These are phyloP conservation scores for Philotrypesis tridentata DNA, from an alignment of 1,140 invertebrate species.

Conservation along the genomic window DNA sequence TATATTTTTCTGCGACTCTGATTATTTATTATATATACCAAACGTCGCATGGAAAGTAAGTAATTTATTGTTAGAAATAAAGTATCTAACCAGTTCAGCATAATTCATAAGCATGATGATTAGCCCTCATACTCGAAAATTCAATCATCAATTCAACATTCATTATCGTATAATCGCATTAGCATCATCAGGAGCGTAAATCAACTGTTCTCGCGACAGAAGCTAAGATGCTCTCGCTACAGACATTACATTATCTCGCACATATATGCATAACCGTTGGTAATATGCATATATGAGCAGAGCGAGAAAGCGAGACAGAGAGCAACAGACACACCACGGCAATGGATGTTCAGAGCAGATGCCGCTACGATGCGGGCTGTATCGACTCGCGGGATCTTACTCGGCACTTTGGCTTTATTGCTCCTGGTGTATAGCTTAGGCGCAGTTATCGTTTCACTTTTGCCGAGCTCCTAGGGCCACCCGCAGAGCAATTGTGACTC, in stretches of 20 bases:
- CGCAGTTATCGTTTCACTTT: conserved; percentile 8
- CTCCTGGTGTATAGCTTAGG: conserved; percentile 30
- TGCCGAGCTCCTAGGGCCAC: not conserved
- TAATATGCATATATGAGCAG: conserved; percentile 7
- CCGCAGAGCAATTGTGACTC: conserved; percentile 6
- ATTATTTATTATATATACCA: too few species aligned
- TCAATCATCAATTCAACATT: conserved; percentile 32
- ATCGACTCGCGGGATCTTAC: conserved; percentile 56
- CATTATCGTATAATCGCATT: not conserved
- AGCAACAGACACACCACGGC: not conserved
- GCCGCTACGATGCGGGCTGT: conserved; percentile 57
- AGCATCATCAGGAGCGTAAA: conserved; percentile 5
- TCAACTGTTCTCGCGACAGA: not conserved
- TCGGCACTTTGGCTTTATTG: conserved; percentile 52
- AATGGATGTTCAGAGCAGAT: conserved; percentile 49
- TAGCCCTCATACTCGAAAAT: conserved; percentile 1
- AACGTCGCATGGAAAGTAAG: too few species aligned
- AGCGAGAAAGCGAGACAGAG: not conserved
- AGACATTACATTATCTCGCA: not conserved
- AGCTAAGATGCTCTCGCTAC: conserved; percentile 12
- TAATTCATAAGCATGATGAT: too few species aligned
- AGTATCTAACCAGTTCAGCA: too few species aligned
- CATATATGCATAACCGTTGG: not conserved
- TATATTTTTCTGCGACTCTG: not conserved
- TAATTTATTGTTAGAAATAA: too few species aligned